Evolutionary conservation across 92 coral and sea anemone genomes (phyloP).

Genomic region (Siderastrea siderea): DNA sequence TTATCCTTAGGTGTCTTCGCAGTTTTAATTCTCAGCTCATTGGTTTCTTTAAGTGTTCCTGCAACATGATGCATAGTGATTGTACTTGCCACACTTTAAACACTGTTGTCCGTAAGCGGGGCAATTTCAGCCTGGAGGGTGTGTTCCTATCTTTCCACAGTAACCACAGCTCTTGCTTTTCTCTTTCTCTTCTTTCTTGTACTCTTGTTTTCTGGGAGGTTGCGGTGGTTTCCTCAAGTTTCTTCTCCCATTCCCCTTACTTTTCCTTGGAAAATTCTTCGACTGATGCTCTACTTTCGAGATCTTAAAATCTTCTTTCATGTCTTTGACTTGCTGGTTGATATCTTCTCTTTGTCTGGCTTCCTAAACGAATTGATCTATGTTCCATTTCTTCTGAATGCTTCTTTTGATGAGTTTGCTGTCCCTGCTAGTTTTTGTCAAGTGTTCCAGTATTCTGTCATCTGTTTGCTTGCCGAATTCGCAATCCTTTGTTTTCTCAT

Average conservation of each 20-base stretch:
- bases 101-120: slow-evolving; percentile 77
- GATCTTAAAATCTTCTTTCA: slow-evolving; percentile 41
- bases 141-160: slow-evolving; percentile 72
- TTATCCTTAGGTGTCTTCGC: background rate
- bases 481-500: slow-evolving; percentile 68
- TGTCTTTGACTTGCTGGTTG: slow-evolving; percentile 74
- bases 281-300: slow-evolving; percentile 5
- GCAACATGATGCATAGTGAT: slow-evolving; percentile 68
- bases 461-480: slow-evolving; percentile 66
- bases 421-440: slow-evolving; percentile 74
- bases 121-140: slow-evolving; percentile 66
- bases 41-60: slow-evolving; percentile 48
- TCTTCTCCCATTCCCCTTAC: background rate
- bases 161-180: slow-evolving; percentile 39
- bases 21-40: slow-evolving; percentile 26
- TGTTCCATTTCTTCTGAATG: slow-evolving; percentile 67
- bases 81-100: slow-evolving; percentile 74
- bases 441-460: slow-evolving; percentile 73
- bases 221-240: background rate
- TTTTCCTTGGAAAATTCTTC: background rate
- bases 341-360: slow-evolving; percentile 67
- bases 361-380: slow-evolving; percentile 63
- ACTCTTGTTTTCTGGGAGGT: slow-evolving; percentile 9
- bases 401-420: slow-evolving; percentile 68
- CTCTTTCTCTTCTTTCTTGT: slow-evolving; percentile 20